Base-by-base conservation (phyloP, 2,888 invertebrate species). In the Melieria picta region DNA sequence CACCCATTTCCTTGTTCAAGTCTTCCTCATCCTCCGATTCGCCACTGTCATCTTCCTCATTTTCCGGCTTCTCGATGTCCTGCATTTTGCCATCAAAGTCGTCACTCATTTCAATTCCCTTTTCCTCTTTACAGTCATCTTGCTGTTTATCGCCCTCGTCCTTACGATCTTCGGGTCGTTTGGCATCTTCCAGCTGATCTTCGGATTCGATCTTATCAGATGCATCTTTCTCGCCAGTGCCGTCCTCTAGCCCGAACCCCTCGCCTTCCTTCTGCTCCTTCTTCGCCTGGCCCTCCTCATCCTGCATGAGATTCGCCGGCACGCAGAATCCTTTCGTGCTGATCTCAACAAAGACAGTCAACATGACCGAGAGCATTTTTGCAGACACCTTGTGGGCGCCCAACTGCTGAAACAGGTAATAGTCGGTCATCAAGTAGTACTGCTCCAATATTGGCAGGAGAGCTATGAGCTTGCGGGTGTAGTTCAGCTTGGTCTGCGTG, bases 1-100 rank as follows among this genome's bases (percentile, higher is more conserved):
- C 96, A 42, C 98, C 99, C 96, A 99, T 97, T 89, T 98, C 93
- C 84, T 98, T 97, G 77, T 98, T 97, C 4, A 94, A 89, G 78
- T 98, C 94, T 30, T 94, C 93, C 74, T 93, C 91, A 11, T 93
- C 90, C 11, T 93, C 89, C 0, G 90, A 90, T 42, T 92, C 90
- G 5, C 91, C 91, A 0, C 90, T 90, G 87, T 85, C 84, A 65
- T 90, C 88, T n/a, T 90, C 88, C 30, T 88, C 88, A 56, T 89
- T 87, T 69, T 92, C 83, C 1, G 83, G 90, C 75, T 92, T 90
- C 4, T 94, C 93, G 13, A 93, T 87, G 81, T 97, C 93, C 76
- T 88, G 85, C 80, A 84, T 81, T 77, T 82, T 82, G 55, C 87
- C 95, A 71, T 97, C 97, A 83, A 99, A 97, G 84, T 99, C 96